Evolutionary conservation across 2,113 vertebrate genomes (phyloP).

Genomic region (Myotis yumanensis): DNA sequence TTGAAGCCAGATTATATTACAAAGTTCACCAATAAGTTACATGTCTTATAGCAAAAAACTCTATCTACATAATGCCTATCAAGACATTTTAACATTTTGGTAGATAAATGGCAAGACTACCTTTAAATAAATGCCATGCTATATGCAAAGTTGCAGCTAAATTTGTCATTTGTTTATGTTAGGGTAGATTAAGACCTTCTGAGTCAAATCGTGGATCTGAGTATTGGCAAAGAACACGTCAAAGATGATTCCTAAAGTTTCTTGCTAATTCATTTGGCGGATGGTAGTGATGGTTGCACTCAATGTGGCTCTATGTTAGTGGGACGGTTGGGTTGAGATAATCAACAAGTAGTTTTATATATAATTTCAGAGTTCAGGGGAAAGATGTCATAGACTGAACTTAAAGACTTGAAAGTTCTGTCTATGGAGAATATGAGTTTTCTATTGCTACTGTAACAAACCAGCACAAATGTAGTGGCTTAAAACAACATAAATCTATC

Average conservation of each 20-base stretch:
- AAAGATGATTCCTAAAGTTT: neutral
- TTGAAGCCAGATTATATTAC: constrained; percentile 1
- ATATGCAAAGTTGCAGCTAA: neutral
- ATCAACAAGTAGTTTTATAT: neutral
- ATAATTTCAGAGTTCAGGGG: neutral
- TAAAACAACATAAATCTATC: neutral
- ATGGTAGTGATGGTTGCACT: neutral
- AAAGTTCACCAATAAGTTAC: constrained; percentile 33
- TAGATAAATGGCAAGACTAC: constrained; percentile 16
- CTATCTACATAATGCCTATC: neutral
- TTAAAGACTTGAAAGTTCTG: neutral
- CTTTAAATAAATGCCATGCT: constrained; percentile 32
- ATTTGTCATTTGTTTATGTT: neutral
- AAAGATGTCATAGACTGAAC: neutral
- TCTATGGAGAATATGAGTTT: neutral
- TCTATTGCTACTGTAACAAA: neutral
- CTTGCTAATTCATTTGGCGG: neutral
- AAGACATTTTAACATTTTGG: constrained; percentile 46
- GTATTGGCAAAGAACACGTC: neutral
- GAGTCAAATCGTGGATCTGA: neutral
- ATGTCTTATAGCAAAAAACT: neutral
- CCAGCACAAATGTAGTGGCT: neutral
- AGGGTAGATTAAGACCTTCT: neutral
- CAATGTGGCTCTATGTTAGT: neutral
- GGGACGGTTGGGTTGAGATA: neutral